These are phyloP conservation scores for Melikaiella ostensackeni DNA, from an alignment of 2,888 invertebrate species.

Conservation along the genomic window DNA sequence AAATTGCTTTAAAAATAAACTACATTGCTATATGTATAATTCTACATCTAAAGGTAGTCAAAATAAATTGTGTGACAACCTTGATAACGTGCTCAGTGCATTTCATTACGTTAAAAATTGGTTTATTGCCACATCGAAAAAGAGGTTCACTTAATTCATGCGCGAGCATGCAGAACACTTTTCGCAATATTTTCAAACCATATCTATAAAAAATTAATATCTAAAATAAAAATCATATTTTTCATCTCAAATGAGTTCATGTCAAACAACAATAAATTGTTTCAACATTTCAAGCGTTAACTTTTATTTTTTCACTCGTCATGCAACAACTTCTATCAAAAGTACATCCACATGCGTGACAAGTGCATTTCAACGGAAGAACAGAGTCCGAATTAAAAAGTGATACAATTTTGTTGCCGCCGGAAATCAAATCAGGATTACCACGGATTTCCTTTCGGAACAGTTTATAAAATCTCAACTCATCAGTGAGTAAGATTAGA, in stretches of 20 bases:
- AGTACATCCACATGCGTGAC: constrained; percentile 16
- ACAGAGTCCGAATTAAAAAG: constrained; percentile 56
- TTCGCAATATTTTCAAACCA: not conserved
- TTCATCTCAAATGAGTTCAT: no score
- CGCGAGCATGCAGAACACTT: not conserved
- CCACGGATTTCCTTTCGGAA: not conserved
- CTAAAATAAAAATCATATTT: no score
- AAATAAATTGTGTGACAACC: constrained; percentile 14
- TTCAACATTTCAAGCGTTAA: no score
- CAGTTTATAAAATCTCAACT: not conserved
- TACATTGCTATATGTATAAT: no score
- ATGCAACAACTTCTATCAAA: not conserved
- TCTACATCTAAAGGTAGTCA: not conserved
- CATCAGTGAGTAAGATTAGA: not conserved
- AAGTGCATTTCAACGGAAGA: constrained; percentile 53
- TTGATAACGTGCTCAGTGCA: constrained; percentile 27
- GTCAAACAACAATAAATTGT: no score
- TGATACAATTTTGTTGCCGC: not conserved
- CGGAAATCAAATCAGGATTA: constrained; percentile 32
- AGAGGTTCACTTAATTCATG: not conserved
- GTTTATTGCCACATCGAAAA: constrained; percentile 14
- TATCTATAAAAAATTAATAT: no score
- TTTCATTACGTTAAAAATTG: constrained; percentile 32
- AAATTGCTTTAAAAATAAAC: no score
- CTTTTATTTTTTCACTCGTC: no score